Conservation (phyloP, 2,113 vertebrate species). For the Perca fluviatilis region DNA sequence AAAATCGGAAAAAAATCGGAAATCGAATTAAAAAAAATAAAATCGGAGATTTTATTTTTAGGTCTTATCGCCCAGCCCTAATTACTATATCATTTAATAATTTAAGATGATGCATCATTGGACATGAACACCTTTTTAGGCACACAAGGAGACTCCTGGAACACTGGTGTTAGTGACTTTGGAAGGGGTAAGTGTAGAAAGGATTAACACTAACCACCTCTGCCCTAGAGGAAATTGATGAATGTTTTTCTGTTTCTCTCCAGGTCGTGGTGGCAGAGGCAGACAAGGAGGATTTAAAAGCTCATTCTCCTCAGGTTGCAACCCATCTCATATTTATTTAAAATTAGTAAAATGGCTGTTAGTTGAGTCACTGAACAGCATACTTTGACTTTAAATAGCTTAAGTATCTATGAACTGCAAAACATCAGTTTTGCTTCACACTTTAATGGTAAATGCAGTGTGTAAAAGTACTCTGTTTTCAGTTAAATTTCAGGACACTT, state of each 20-base stretch:
- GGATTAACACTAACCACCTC: accelerated
- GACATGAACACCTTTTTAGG: neutral
- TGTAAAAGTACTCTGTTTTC: too few species aligned
- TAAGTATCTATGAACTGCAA: too few species aligned
- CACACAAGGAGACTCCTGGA: neutral
- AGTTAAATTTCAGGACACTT: too few species aligned
- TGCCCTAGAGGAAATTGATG: accelerated
- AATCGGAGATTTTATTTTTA: too few species aligned
- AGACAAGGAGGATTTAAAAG: conserved; percentile 61
- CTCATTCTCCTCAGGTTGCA: conserved; percentile 53
- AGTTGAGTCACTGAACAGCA: neutral
- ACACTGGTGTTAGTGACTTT: neutral
- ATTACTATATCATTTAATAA: too few species aligned
- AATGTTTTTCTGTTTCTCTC: neutral
- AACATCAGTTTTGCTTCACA: too few species aligned
- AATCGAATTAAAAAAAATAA: too few species aligned
- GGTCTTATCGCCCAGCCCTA: too few species aligned
- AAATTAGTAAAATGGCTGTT: neutral
- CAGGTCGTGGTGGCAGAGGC: conserved; percentile 59
- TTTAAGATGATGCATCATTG: neutral
- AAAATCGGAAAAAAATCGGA: too few species aligned
- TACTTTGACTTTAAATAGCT: neutral
- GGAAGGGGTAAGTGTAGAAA: neutral
- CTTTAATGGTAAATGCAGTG: too few species aligned
- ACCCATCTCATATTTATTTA: neutral